Conservation (phyloP, 2,888 invertebrate species). For the Lasioglossum leucozonium region DNA sequence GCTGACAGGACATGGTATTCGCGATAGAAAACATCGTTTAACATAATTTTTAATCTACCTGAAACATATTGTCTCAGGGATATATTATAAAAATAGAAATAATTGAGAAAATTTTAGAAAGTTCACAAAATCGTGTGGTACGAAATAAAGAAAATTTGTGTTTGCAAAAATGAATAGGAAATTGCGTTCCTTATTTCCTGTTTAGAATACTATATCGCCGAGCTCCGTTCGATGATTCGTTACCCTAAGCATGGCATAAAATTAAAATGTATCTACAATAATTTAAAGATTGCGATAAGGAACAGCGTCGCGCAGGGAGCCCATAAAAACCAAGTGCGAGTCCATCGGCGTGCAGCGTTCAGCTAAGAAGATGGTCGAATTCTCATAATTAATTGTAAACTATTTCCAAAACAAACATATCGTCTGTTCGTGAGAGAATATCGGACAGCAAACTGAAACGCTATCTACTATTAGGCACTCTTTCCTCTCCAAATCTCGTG, state of each 20-base stretch:
- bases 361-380: not conserved
- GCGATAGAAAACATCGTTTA: constrained; percentile 9
- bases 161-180: not conserved
- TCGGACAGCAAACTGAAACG: not conserved
- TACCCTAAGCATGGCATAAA: constrained; percentile 52
- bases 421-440: not conserved
- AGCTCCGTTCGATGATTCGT: constrained; percentile 31
- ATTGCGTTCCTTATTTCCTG: not conserved
- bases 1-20: constrained; percentile 31
- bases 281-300: constrained; percentile 53
- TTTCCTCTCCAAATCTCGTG: not conserved
- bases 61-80: not conserved
- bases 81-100: not conserved
- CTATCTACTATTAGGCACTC: constrained; percentile 3
- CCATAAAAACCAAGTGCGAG: constrained; percentile 1
- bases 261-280: constrained; percentile 60
- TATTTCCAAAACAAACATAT: not conserved
- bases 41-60: not conserved
- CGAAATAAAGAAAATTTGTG: not conserved
- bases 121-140: not conserved
- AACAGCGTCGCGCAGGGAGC: constrained; percentile 33
- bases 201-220: constrained; percentile 20
- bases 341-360: not conserved
- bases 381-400: not conserved
- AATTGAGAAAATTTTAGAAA: not conserved